Evolutionary conservation across 2,113 vertebrate genomes (phyloP).

Genomic region (Thryonomys swinderianus): DNA sequence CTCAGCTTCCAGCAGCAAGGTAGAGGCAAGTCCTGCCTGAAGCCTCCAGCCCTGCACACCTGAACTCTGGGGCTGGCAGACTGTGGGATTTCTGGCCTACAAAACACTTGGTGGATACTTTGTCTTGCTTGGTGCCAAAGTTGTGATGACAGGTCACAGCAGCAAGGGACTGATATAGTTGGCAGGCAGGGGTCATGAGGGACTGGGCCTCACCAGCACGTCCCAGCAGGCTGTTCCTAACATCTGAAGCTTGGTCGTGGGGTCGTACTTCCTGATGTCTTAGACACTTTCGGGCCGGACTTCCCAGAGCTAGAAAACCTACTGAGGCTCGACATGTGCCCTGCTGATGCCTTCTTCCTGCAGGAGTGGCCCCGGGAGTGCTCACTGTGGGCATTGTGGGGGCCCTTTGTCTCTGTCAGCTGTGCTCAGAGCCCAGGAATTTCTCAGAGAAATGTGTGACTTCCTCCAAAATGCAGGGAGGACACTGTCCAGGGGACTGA

Average conservation of each 20-base stretch:
- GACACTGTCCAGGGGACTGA: conserved; percentile 74
- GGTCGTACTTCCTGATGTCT: background rate
- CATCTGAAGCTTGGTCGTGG: fast-evolving
- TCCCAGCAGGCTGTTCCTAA: background rate
- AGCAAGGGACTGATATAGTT: background rate
- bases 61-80: too few relatives aligned
- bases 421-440: conserved; percentile 38
- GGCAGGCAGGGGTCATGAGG: background rate
- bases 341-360: background rate
- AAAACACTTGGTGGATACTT: background rate
- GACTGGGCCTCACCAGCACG: background rate
- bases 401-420: background rate
- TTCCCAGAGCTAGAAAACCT: background rate
- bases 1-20: background rate
- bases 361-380: too few relatives aligned
- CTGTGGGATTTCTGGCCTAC: background rate
- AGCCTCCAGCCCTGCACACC: background rate
- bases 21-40: background rate
- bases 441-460: conserved; percentile 70
- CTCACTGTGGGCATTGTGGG: background rate
- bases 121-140: background rate
- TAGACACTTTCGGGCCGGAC: background rate
- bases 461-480: conserved; percentile 80
- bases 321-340: background rate
- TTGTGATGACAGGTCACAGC: background rate